These are phyloP conservation scores for Telenomus remus DNA, from an alignment of 1,140 invertebrate genomes.

Conservation along the genomic window DNA sequence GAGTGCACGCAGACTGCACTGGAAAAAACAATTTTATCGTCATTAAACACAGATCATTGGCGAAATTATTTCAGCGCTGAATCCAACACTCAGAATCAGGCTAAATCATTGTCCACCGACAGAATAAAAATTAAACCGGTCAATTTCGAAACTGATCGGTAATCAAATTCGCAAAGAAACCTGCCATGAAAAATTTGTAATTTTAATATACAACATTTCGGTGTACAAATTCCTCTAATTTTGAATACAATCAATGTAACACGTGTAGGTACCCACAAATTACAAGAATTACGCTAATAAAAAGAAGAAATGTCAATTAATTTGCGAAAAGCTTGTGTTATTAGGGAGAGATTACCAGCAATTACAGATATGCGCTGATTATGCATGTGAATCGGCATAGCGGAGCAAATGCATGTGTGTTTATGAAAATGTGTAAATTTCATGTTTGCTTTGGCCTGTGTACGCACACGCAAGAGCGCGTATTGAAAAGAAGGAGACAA, in stretches of 20 bases:
- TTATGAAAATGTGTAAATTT: slow-evolving; percentile 59
- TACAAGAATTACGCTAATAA: slow-evolving; percentile 19
- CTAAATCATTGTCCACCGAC: no score
- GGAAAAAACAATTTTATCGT: slow-evolving; percentile 47
- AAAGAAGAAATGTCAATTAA: slow-evolving; percentile 47
- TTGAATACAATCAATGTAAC: no score
- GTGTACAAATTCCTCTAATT: no score
- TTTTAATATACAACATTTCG: no score
- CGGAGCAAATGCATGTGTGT: slow-evolving; percentile 52
- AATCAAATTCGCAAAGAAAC: no score
- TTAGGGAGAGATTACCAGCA: slow-evolving; percentile 56
- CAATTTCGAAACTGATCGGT: no score
- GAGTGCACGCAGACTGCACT: slow-evolving; percentile 22
- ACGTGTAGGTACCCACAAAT: neutral
- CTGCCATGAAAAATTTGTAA: no score
- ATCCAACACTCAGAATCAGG: neutral
- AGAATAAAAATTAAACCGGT: no score
- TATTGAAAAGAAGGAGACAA: slow-evolving; percentile 71
- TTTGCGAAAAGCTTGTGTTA: slow-evolving; percentile 52
- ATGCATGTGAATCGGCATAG: slow-evolving; percentile 62
- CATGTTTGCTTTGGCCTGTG: slow-evolving; percentile 52
- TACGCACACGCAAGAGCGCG: slow-evolving; percentile 62
- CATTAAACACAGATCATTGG: slow-evolving; percentile 23
- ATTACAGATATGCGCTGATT: slow-evolving; percentile 64
- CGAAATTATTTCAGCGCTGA: slow-evolving; percentile 3